Conservation (phyloP, 2,113 vertebrate genomes). For the Lichenostomus cassidix region DNA sequence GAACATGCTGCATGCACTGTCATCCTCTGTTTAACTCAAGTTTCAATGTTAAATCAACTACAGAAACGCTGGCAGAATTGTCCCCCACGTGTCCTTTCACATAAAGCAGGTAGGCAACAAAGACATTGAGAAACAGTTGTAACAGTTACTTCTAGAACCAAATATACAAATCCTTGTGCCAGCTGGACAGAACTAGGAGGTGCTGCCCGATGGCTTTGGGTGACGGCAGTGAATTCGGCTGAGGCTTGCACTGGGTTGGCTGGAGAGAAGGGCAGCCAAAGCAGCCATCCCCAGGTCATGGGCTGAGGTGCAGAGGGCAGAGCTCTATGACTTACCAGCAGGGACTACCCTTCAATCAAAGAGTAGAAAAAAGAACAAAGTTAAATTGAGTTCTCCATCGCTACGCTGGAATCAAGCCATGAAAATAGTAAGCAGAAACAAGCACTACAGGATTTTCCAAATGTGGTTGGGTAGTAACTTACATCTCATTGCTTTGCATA, state of each 20-base stretch:
- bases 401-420: slow-evolving; percentile 76
- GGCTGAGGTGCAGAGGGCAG: slow-evolving; percentile 98
- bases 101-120: slow-evolving; percentile 71
- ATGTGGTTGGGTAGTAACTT: neutral
- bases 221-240: slow-evolving; percentile 97
- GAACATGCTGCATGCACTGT: slow-evolving; percentile 66
- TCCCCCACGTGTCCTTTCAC: slow-evolving; percentile 66
- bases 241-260: slow-evolving; percentile 98
- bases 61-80: slow-evolving; percentile 25
- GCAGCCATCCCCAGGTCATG: slow-evolving; percentile 98
- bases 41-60: neutral
- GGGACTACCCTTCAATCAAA: slow-evolving; percentile 99
- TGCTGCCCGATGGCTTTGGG: slow-evolving; percentile 96
- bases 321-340: slow-evolving; percentile 99
- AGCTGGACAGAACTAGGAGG: slow-evolving; percentile 96
- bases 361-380: slow-evolving; percentile 99
- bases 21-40: neutral
- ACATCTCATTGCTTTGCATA: slow-evolving; percentile 75
- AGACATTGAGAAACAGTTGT: slow-evolving; percentile 75
- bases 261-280: slow-evolving; percentile 99
- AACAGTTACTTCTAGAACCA: slow-evolving; percentile 88
- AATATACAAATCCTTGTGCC: slow-evolving; percentile 99
- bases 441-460: slow-evolving; percentile 44
- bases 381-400: slow-evolving; percentile 95
- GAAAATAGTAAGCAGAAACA: slow-evolving; percentile 89